Evolutionary conservation across 2,797 vertebrate species (phyloP), one percentile per base, ranked within the genome.

Genomic region (Dallia pectoralis): DNA sequence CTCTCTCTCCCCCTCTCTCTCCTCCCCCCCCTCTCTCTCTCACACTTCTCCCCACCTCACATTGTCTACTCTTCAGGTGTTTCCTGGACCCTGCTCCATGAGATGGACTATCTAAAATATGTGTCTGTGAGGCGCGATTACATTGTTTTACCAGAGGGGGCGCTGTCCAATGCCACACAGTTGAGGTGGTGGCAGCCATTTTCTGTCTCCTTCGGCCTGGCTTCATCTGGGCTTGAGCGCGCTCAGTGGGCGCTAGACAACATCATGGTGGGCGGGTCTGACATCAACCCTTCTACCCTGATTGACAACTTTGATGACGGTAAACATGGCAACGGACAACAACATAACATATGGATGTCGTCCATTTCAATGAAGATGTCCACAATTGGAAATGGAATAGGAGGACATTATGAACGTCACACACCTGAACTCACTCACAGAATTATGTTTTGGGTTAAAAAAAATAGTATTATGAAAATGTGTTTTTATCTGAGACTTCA

Each of bases 151-250:
- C 97, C 97, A 0, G 96, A 98, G 78, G 93, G 87, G 0, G 95
- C 97, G 3, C 91, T 98, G 72, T 96, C 95, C 72, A 99, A 99
- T 44, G 95, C 95, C 7, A 99, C 98, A 0, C 95, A 97, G 8
- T 88, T 99, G 80, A 96, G 98, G 77, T 99, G 98, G 98, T 99
- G 98, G 98, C 98, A 99, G 85, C 97, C 98, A 0, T 98, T 97
- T 69, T 91, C 94, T 0, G 89, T 97, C 77, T 95, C 91, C 82
- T 95, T 92, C 0, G 95, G 96, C n/a, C 83, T 97, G 4, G 95
- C 95, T 68, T 90, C 94, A 14, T 92, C 96, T 0, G 96, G 95
- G 76, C 87, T 92, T 0, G 96, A 97, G 44, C 95, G 98, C 27
- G 96, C 98, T 0, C 96, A 98, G 91, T 99, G 98, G 98, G 97